A percentile compares a stretch with the other conserved stretches of the same genome.
Evolutionary conservation across 2,888 invertebrate species (phyloP).

Genomic region (Caenorhabditis sp.): DNA sequence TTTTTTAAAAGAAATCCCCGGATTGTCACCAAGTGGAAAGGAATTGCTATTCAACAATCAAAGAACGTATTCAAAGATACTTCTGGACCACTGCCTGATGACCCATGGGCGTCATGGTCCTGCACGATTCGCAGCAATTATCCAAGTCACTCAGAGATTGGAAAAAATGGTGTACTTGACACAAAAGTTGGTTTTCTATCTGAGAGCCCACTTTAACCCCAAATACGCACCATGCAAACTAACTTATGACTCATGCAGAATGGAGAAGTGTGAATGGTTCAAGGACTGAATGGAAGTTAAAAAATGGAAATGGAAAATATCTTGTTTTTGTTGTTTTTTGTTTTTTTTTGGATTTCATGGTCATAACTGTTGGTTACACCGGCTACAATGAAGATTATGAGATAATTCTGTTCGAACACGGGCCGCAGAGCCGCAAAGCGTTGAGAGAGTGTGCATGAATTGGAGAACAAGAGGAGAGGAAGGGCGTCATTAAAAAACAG

Average conservation of each 20-base stretch:
- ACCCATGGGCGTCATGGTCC: neutral
- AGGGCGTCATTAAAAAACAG: too few relatives aligned
- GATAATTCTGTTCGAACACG: too few relatives aligned
- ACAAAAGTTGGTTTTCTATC: neutral
- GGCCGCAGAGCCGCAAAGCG: too few relatives aligned
- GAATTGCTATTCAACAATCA: neutral
- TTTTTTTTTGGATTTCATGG: too few relatives aligned
- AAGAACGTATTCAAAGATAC: neutral
- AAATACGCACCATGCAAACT: neutral
- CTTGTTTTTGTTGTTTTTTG: too few relatives aligned
- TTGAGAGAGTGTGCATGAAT: too few relatives aligned
- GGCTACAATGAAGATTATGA: too few relatives aligned
- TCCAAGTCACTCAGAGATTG: neutral
- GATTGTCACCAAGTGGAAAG: neutral
- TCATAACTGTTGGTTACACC: too few relatives aligned
- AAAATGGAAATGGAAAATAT: too few relatives aligned
- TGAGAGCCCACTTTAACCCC: neutral
- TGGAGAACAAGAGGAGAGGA: too few relatives aligned
- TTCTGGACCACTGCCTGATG: neutral
- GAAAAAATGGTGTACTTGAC: neutral
- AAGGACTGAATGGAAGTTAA: too few relatives aligned
- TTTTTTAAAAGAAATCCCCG: neutral
- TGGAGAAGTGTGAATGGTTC: neutral
- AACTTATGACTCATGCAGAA: neutral
- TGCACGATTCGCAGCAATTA: neutral